A percentile compares a stretch with the other conserved stretches of the same genome.
phyloP scores from a whole-genome alignment of 23 tunicate species.

The Botrylloides violaceus region DNA sequence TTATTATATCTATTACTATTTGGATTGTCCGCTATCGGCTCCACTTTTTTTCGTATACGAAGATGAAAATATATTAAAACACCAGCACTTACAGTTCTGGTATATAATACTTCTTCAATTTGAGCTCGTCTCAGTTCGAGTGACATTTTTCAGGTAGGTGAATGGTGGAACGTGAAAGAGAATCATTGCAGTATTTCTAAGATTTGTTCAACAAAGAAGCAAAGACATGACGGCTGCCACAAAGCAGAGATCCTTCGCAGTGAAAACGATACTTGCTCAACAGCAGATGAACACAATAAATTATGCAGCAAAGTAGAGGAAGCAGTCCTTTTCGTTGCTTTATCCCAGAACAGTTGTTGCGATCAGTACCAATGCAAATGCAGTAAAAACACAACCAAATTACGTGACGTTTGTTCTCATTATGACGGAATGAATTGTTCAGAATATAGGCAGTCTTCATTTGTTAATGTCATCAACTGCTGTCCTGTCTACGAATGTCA shows the following conservation, averaged over 20 bases:
- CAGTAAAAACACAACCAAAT: not conserved
- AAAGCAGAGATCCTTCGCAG: not conserved
- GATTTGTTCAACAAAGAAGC: not conserved
- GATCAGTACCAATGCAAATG: not conserved
- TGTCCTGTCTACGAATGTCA: not conserved
- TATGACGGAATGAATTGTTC: not conserved
- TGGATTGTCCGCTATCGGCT: no score
- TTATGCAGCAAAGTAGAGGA: not conserved
- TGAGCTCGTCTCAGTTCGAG: no score
- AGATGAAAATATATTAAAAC: no score
- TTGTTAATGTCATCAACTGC: not conserved
- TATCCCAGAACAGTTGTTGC: not conserved
- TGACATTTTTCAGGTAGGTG: not conserved
- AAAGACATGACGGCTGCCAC: not conserved
- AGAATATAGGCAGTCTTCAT: not conserved
- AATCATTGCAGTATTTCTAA: not conserved
- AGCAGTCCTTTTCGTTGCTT: not conserved
- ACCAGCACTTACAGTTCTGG: no score
- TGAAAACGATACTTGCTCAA: not conserved
- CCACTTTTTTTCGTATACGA: no score
- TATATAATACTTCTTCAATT: no score
- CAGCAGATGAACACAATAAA: not conserved
- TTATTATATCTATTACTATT: no score
- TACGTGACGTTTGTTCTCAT: not conserved
- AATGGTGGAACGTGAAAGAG: not conserved